Evolutionary conservation across 2,113 vertebrate species (phyloP), one percentile per base, ranked within the genome.

Genomic region (Motacilla alba): DNA sequence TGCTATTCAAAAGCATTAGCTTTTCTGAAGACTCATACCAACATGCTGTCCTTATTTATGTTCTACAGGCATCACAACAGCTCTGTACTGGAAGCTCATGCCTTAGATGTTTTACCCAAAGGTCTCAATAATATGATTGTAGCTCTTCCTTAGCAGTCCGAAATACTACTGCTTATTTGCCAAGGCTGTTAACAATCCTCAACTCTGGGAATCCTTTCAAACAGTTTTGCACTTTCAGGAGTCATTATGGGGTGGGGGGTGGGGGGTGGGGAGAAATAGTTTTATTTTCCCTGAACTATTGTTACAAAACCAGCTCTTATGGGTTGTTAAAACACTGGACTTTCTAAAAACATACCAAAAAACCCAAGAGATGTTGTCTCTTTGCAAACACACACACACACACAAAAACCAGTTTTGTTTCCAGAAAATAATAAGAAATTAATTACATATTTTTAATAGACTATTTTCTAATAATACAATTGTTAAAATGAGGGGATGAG

Each of bases 181-280:
- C 89, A 97, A 91, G 66, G 74, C 74, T 83, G 80, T 55, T 96
- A 81, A 94, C 63, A 79, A 92, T 72, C 68, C 78, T 88, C 35
- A 33, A 93, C 86, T 94, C 68, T 28, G 74, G 88, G 79, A 97
- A 97, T 60, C 52, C 70, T 97, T 98, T 95, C 85, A 94, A 97
- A 97, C n/a, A 93, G 84, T 95, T 97, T 95, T 95, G 83, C 13
- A 88, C 93, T 97, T 93, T 88, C 94, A 94, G 74, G 91, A 96
- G 68, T 75, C 73, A 91, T 95, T 83, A 81, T 64, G 80, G 19
- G 47, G 81, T 23, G 44, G 5, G 31, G 44, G 2, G 5, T 1
- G 27, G 47, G 81, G 44, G 5, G 31, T 43, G 2, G 5, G 1
- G 27, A 10, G 7, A 22, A n/a, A 2, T 20, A 12, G 9, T 19